These are phyloP conservation scores for Syncerus caffer DNA, from an alignment of 2,797 vertebrate genomes.

Conservation along the genomic window DNA sequence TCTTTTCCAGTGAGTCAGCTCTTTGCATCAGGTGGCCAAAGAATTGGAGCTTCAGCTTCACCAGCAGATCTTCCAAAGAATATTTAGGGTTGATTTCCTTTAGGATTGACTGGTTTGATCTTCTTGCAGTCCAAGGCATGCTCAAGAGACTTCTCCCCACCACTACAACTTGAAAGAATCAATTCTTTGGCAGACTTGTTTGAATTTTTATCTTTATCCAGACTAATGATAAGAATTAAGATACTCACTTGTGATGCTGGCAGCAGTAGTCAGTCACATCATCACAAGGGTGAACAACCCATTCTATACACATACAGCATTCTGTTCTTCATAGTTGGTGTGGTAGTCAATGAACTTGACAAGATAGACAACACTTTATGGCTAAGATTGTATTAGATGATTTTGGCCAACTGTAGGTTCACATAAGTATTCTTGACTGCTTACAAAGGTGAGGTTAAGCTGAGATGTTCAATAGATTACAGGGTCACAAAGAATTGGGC, in stretches of 20 bases:
- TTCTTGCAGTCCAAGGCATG: background rate
- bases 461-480: background rate
- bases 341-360: background rate
- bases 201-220: background rate
- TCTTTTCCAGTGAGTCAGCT: background rate
- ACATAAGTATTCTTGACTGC: background rate
- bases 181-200: background rate
- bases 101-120: background rate
- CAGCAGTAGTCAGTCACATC: background rate
- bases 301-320: background rate
- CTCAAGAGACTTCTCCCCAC: background rate
- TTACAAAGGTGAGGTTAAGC: accelerated
- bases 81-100: background rate
- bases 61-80: background rate
- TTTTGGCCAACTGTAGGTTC: background rate
- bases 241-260: background rate
- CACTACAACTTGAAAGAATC: background rate
- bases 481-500: background rate
- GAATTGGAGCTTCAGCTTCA: background rate
- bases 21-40: background rate
- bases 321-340: background rate
- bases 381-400: background rate
- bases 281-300: background rate
- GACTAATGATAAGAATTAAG: background rate
- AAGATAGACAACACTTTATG: background rate